Evolutionary conservation across 1,140 invertebrate genomes (phyloP).

Genomic region (Cephus cinctus): DNA sequence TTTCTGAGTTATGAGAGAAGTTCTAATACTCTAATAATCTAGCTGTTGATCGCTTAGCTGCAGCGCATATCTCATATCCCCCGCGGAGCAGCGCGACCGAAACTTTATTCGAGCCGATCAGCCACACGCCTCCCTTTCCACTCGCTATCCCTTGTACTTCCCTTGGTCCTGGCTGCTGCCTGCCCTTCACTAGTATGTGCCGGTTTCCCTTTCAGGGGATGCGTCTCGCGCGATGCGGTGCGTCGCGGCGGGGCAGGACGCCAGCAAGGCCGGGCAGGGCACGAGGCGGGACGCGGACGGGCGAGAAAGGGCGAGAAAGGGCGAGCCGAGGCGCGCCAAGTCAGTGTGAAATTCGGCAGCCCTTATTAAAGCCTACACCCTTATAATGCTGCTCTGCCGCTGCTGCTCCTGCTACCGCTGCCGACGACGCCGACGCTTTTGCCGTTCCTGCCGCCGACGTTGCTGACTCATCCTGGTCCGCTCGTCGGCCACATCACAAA

Average conservation of each 20-base stretch:
- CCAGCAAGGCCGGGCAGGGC: too few relatives aligned
- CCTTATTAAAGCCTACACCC: constrained; percentile 54
- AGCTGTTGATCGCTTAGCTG: constrained; percentile 42
- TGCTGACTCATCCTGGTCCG: constrained; percentile 47
- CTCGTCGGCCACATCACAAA: constrained; percentile 39
- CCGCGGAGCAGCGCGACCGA: constrained; percentile 18
- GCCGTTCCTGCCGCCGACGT: constrained; percentile 12
- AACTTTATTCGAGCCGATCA: constrained; percentile 41
- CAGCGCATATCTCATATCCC: constrained; percentile 12
- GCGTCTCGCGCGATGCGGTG: constrained; percentile 13
- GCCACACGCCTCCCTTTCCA: constrained; percentile 34
- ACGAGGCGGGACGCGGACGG: too few relatives aligned
- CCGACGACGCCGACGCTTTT: too few relatives aligned
- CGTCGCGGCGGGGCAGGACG: constrained; percentile 19
- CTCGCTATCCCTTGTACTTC: constrained; percentile 19
- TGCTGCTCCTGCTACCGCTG: constrained; percentile 22
- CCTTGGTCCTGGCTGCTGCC: constrained; percentile 31
- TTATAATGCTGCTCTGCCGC: constrained; percentile 19
- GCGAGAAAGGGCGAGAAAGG: constrained; percentile 1
- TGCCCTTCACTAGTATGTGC: too few relatives aligned
- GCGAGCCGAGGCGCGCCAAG: constrained; percentile 24
- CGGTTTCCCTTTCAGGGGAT: too few relatives aligned
- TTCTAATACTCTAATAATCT: constrained; percentile 56
- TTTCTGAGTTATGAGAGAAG: constrained; percentile 53
- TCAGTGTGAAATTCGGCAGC: constrained; percentile 55